phyloP scores from a whole-genome alignment of 2,888 invertebrate species.

The Drosophila anomelani region DNA sequence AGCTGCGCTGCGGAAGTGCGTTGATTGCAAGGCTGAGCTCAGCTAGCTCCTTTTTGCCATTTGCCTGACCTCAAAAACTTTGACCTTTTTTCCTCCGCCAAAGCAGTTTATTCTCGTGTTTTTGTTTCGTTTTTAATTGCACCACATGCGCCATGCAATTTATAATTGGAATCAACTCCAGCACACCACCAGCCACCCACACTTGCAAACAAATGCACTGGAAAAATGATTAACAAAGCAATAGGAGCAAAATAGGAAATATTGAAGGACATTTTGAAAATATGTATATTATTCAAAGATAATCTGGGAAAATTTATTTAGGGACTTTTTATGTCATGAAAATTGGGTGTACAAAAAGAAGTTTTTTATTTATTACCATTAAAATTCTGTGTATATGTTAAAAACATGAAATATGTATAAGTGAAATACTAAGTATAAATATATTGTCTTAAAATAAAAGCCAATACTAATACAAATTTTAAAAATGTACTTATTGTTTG shows the following conservation, averaged over 20 bases:
- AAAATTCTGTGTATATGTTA: too few relatives aligned
- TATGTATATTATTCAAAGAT: too few relatives aligned
- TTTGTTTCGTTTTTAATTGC: conserved; percentile 56
- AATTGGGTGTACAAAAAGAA: too few relatives aligned
- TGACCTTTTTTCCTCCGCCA: conserved; percentile 63
- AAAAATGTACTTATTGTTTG: neutral
- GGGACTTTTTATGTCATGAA: too few relatives aligned
- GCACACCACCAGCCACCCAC: conserved; percentile 15
- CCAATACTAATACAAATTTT: neutral
- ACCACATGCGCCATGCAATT: conserved; percentile 63
- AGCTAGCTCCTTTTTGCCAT: conserved; percentile 42
- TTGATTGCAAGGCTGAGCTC: conserved; percentile 60
- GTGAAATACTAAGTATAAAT: too few relatives aligned
- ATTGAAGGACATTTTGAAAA: neutral
- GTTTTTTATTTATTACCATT: too few relatives aligned
- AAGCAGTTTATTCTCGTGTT: conserved; percentile 30
- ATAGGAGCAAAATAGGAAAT: too few relatives aligned
- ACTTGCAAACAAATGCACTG: neutral
- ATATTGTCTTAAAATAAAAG: neutral
- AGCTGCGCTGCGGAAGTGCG: conserved; percentile 72
- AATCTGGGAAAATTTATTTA: too few relatives aligned
- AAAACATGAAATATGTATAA: too few relatives aligned
- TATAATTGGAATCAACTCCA: conserved; percentile 72
- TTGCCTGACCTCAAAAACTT: conserved; percentile 59
- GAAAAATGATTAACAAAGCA: neutral